Conservation (phyloP, 2,888 invertebrate genomes). For the Papilio demoleus region DNA sequence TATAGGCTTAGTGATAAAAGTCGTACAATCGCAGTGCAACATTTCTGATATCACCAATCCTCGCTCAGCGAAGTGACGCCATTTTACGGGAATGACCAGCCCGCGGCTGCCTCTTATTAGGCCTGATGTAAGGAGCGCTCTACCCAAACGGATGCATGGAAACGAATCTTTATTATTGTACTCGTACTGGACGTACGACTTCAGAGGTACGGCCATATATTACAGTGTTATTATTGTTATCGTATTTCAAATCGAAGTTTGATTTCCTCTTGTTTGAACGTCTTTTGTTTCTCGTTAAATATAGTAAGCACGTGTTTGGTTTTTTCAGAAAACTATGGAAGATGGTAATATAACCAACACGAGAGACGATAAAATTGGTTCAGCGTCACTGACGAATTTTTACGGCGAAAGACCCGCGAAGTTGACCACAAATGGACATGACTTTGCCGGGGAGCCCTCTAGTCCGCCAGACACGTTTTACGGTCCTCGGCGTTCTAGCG, state of each 20-base stretch:
- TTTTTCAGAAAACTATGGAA: slow-evolving; percentile 83
- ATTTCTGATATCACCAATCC: slow-evolving; percentile 77
- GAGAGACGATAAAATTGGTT: slow-evolving; percentile 73
- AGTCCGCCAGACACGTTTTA: slow-evolving; percentile 49
- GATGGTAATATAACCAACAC: slow-evolving; percentile 78
- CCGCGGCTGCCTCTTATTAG: slow-evolving; percentile 80
- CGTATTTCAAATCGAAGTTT: slow-evolving; percentile 68
- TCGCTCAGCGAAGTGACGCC: slow-evolving; percentile 82
- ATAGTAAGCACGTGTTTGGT: slow-evolving; percentile 70
- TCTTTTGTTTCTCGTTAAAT: slow-evolving; percentile 79
- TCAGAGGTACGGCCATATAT: slow-evolving; percentile 70
- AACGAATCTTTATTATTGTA: slow-evolving; percentile 77
- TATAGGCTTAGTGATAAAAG: slow-evolving; percentile 60
- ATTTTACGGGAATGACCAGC: slow-evolving; percentile 85
- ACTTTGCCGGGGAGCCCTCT: slow-evolving; percentile 53
- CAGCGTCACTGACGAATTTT: slow-evolving; percentile 65
- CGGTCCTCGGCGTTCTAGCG: slow-evolving; percentile 58
- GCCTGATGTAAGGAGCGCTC: slow-evolving; percentile 79
- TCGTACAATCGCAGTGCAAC: slow-evolving; percentile 61
- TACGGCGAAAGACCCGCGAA: slow-evolving; percentile 70
- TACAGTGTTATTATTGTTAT: slow-evolving; percentile 62
- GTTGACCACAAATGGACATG: slow-evolving; percentile 74
- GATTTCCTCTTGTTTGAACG: slow-evolving; percentile 76
- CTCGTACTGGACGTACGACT: slow-evolving; percentile 82
- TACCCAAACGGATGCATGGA: slow-evolving; percentile 79